Conservation (phyloP, 1,140 invertebrate species). For the Acromyrmex echinatior region DNA sequence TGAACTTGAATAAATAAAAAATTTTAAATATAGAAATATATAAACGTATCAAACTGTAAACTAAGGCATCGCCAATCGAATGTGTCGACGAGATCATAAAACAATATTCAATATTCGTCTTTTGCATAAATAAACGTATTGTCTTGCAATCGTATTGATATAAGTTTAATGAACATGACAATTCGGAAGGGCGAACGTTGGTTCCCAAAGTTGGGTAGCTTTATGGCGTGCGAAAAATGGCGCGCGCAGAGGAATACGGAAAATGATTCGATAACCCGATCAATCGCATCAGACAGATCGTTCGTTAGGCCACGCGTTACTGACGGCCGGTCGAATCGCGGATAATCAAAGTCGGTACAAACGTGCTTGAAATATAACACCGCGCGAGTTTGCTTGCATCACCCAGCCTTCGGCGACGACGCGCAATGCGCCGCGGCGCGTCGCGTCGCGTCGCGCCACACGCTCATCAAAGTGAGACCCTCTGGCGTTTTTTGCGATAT, state of each 20-base stretch:
- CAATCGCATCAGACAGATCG: constrained; percentile 77
- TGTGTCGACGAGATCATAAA: not conserved
- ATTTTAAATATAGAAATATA: not conserved
- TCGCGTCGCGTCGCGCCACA: not conserved
- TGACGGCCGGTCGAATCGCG: constrained; percentile 74
- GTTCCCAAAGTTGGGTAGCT: not conserved
- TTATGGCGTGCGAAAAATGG: constrained; percentile 47
- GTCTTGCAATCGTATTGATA: not conserved
- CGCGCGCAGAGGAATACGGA: constrained; percentile 60
- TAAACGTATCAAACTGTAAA: not conserved
- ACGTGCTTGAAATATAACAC: constrained; percentile 78
- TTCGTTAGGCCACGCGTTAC: constrained; percentile 75
- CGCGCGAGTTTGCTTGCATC: constrained; percentile 73
- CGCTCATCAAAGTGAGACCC: constrained; percentile 73
- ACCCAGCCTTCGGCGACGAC: constrained; percentile 71
- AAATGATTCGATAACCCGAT: constrained; percentile 77
- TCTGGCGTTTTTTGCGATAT: constrained; percentile 71
- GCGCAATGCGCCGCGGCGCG: constrained; percentile 27
- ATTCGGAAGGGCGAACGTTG: constrained; percentile 16
- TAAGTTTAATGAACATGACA: constrained; percentile 29
- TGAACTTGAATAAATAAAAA: too few species aligned
- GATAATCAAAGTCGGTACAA: constrained; percentile 76
- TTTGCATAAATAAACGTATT: not conserved
- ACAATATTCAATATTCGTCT: not conserved
- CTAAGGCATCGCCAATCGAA: not conserved